Conservation (phyloP, 2,888 invertebrate genomes). For the Andrena camellia region DNA sequence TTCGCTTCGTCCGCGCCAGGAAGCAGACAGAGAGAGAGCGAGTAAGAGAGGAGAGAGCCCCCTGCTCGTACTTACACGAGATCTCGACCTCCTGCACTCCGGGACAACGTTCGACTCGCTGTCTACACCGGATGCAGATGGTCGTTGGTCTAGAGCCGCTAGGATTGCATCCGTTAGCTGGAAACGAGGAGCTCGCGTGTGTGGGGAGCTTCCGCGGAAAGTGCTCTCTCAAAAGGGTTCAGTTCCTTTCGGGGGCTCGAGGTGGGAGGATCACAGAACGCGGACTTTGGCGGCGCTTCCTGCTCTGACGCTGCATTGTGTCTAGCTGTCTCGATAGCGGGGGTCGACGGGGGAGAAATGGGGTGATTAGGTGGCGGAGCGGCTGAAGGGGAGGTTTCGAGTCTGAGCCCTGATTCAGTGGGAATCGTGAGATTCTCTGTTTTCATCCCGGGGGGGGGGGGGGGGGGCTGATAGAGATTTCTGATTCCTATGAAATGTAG, state of each 20-base stretch:
- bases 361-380: not conserved
- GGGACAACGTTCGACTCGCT: slow-evolving; percentile 39
- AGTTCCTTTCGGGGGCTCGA: not conserved
- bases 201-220: not conserved
- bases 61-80: slow-evolving; percentile 57
- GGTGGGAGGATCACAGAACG: not conserved
- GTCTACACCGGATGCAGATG: slow-evolving; percentile 61
- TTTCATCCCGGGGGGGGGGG: too few relatives aligned
- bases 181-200: slow-evolving; percentile 10
- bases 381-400: not conserved
- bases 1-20: not conserved
- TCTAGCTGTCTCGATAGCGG: not conserved
- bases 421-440: too few relatives aligned
- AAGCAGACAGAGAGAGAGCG: slow-evolving; percentile 2
- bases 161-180: slow-evolving; percentile 46
- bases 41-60: slow-evolving; percentile 15
- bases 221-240: not conserved
- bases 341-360: not conserved
- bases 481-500: too few relatives aligned
- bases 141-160: slow-evolving; percentile 18
- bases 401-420: too few relatives aligned
- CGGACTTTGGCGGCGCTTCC: not conserved
- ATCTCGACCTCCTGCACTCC: slow-evolving; percentile 54
- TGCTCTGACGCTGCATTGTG: not conserved
- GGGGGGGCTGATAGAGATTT: too few relatives aligned